These are phyloP conservation scores for Chrysolina haemoptera DNA, from an alignment of 2,888 invertebrate genomes.

Conservation along the genomic window DNA sequence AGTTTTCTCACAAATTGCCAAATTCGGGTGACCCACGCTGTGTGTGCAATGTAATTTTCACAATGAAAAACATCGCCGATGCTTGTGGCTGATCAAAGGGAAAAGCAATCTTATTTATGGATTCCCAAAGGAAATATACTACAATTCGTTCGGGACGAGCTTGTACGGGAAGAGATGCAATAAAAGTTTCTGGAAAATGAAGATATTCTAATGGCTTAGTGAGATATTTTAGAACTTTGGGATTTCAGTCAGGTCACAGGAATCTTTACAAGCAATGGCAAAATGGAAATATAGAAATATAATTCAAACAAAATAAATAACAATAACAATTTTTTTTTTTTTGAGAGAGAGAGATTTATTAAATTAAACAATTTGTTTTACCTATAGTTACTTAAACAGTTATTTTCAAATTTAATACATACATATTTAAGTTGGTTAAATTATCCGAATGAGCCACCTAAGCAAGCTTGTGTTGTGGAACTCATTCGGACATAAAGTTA, in stretches of 20 bases:
- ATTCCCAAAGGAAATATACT: constrained; percentile 40
- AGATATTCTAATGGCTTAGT: constrained; percentile 17
- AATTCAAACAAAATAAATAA: too few relatives aligned
- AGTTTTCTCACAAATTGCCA: neutral
- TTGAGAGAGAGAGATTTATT: too few relatives aligned
- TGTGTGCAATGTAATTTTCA: constrained; percentile 28
- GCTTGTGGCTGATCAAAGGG: constrained; percentile 34
- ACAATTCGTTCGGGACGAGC: constrained; percentile 31
- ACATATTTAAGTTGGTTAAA: too few relatives aligned
- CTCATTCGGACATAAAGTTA: too few relatives aligned
- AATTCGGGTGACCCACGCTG: neutral
- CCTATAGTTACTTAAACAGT: too few relatives aligned
- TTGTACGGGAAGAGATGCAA: constrained; percentile 28
- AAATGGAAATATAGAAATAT: too few relatives aligned
- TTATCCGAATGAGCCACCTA: too few relatives aligned
- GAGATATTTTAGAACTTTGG: constrained; percentile 33
- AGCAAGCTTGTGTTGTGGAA: too few relatives aligned
- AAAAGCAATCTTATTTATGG: constrained; percentile 32
- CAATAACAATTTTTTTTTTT: too few relatives aligned
- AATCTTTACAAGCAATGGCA: too few relatives aligned
- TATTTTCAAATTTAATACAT: too few relatives aligned
- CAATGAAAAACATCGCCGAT: constrained; percentile 19
- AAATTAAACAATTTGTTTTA: too few relatives aligned
- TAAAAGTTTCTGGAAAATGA: constrained; percentile 11
- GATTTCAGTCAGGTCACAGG: constrained; percentile 21